A percentile compares a stretch with the other conserved stretches of the same genome.
These are phyloP conservation scores for Rhadina sibilatrix DNA, from an alignment of 2,113 vertebrate genomes.

Conservation along the genomic window DNA sequence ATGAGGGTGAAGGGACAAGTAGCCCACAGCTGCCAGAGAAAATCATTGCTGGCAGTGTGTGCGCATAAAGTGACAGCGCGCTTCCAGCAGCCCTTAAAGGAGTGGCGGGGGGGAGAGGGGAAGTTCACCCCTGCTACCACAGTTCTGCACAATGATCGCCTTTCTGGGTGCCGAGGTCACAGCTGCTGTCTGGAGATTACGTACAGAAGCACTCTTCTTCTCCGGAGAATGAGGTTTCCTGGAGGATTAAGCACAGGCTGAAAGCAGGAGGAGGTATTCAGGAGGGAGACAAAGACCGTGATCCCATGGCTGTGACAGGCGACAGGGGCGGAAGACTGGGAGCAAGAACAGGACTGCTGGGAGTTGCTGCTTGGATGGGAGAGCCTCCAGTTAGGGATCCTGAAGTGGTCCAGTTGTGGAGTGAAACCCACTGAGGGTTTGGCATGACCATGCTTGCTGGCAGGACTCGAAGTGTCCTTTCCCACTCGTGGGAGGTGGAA, in stretches of 20 bases:
- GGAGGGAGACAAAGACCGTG: neutral
- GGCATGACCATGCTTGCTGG: neutral
- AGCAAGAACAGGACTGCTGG: neutral
- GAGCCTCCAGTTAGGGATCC: neutral
- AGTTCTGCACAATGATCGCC: conserved; percentile 40
- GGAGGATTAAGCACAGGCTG: conserved; percentile 48
- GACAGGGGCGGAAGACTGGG: neutral
- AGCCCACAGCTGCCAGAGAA: conserved; percentile 2
- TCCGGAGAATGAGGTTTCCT: conserved; percentile 46
- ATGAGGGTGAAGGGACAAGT: neutral
- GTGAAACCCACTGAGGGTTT: neutral
- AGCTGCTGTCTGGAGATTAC: conserved; percentile 66
- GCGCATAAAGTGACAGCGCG: accelerated
- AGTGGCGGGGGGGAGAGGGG: neutral
- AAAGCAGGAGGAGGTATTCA: conserved; percentile 22
- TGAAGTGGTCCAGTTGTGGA: neutral
- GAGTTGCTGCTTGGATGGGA: neutral
- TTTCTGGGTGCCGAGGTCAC: conserved; percentile 51
- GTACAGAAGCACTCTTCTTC: conserved; percentile 62
- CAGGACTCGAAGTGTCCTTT: neutral
- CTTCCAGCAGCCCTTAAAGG: neutral
- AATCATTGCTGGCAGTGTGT: conserved; percentile 7
- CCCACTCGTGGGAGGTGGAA: neutral
- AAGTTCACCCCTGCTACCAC: conserved; percentile 39
- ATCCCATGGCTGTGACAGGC: neutral